These are phyloP conservation scores for Ophthalmolycus amberensis DNA, from an alignment of 2,113 vertebrate genomes.

Conservation along the genomic window DNA sequence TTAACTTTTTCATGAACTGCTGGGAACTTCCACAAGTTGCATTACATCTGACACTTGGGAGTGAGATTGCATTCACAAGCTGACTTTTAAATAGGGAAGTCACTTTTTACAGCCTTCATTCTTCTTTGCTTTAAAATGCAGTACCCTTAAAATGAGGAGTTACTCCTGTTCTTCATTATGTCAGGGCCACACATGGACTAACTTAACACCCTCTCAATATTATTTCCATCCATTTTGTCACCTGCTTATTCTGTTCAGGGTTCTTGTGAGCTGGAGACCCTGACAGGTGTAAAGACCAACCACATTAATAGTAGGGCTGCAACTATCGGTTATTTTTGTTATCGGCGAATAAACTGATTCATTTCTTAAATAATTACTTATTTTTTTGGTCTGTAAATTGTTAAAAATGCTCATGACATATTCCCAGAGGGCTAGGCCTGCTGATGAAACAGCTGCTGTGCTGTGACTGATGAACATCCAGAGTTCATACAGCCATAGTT, in stretches of 20 bases:
- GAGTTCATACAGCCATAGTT: neutral
- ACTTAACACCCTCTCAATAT: too few relatives aligned
- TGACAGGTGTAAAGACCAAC: neutral
- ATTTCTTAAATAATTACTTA: too few relatives aligned
- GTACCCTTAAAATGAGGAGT: too few relatives aligned
- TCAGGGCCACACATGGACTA: neutral
- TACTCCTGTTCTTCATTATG: neutral
- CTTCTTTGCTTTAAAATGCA: too few relatives aligned
- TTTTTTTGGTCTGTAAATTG: too few relatives aligned
- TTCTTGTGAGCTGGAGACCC: neutral
- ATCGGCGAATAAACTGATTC: too few relatives aligned
- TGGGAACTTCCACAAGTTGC: neutral
- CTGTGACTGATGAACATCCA: neutral
- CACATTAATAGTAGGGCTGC: neutral
- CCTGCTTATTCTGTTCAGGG: neutral
- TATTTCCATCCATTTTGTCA: neutral
- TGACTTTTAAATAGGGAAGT: constrained; percentile 5
- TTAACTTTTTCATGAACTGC: neutral
- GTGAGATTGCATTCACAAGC: neutral
- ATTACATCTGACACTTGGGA: neutral
- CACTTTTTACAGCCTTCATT: neutral
- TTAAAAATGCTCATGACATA: too few relatives aligned
- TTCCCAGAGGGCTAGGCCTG: neutral
- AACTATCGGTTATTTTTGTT: neutral
- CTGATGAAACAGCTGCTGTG: neutral